Conservation (phyloP, 1,140 invertebrate genomes). For the Proales similis region DNA sequence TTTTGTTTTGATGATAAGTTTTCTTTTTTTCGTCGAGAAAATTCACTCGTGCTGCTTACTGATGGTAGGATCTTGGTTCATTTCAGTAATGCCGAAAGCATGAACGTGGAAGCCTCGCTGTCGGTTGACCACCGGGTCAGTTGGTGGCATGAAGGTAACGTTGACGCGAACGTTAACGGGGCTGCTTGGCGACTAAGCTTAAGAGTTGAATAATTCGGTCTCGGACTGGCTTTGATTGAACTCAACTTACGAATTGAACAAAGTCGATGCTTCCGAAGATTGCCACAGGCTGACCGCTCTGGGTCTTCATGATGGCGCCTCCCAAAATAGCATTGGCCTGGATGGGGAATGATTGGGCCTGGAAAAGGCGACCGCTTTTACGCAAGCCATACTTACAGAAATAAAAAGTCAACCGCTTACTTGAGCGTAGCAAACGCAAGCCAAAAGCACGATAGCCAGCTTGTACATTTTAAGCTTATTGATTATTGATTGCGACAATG, state of each 20-base stretch:
- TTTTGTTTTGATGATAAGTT: slow-evolving; percentile 58
- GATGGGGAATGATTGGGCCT: slow-evolving; percentile 22
- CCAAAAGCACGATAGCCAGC: slow-evolving; percentile 18
- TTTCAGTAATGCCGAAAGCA: slow-evolving; percentile 82
- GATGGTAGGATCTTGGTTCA: not conserved
- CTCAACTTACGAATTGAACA: too few relatives aligned
- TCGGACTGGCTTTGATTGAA: too few relatives aligned
- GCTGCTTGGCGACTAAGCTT: not conserved
- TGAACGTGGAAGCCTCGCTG: slow-evolving; percentile 94
- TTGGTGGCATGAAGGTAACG: slow-evolving; percentile 14
- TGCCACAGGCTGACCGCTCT: not conserved
- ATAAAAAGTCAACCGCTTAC: too few relatives aligned
- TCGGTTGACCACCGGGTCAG: slow-evolving; percentile 1
- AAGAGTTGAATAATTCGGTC: too few relatives aligned
- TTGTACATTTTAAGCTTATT: too few relatives aligned
- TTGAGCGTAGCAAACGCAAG: not conserved
- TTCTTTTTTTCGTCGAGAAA: not conserved
- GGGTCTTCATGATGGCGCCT: slow-evolving; percentile 3
- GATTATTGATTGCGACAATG: too few relatives aligned
- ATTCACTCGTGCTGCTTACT: not conserved
- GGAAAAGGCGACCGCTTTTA: too few relatives aligned
- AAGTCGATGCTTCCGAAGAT: slow-evolving; percentile 19
- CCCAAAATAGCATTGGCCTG: slow-evolving; percentile 9
- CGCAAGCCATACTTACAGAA: too few relatives aligned
- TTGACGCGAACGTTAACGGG: slow-evolving; percentile 14